Evolutionary conservation across 2,888 invertebrate genomes (phyloP), one percentile per base, ranked within the genome.

Genomic region (Tupiocoris notatus): DNA sequence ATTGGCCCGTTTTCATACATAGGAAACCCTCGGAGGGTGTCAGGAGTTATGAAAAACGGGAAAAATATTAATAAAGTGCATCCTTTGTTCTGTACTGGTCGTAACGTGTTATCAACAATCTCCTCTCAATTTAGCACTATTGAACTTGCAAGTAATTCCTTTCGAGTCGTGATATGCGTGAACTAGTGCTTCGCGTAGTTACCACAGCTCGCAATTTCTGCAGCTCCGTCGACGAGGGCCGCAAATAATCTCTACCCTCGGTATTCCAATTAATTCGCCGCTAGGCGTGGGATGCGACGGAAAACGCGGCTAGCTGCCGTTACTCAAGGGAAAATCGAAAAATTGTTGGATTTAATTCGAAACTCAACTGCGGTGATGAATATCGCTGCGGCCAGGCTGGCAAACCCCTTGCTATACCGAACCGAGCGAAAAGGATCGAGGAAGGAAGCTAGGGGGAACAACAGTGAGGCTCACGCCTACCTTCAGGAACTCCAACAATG

Each of bases 401-500:
- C n/a, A n/a, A n/a, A n/a, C n/a, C 39, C 39, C 39, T 7, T 12
- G 39, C 39, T 39, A 7, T 39, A 39, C 39, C 39, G 39, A 12
- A n/a, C 1, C 2, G 21, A 20, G 63, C 23, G 63, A 16, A 21
- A 21, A 20, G 17, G 2, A n/a, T 16, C 62, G 25, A 25, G 64
- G 7, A 2, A 23, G 24, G 16, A 12, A 21, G 6, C 12, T 16
- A 12, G 9, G 21, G 62, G 1, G 64, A 25, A 16, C 24, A 24
- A 24, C 64, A 12, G 24, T 25, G 39, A 7, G 12, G 39, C 6
- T 39, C 39, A 39, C 39, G 39, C 39, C 39, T 39, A 39, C 39
- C 3, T 39, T 12, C 39, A 39, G 66, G 66, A 66, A 66, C 39
- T 39, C 66, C 66, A 66, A 25, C 66, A 39, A 66, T 66, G 66